A percentile compares a stretch with the other conserved stretches of the same genome.
phyloP scores from a whole-genome alignment of 2,113 vertebrate species.

The Hemicordylus capensis region DNA sequence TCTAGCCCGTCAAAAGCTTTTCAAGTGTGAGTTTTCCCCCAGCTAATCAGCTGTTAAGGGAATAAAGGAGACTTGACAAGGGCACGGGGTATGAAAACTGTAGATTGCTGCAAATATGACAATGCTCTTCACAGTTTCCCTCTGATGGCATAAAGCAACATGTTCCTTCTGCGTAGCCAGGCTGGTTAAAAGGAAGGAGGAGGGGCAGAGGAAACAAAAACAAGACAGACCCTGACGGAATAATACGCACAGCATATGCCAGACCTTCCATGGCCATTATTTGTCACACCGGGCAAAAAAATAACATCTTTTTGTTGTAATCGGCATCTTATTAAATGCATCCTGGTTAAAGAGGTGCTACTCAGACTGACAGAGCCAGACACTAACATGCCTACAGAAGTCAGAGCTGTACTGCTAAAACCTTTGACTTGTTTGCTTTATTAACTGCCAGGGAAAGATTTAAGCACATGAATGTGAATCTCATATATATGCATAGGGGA shows the following conservation, averaged over 20 bases:
- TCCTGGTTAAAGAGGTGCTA: constrained; percentile 12
- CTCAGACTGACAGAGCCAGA: constrained; percentile 1
- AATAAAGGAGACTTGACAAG: constrained; percentile 16
- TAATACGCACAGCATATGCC: not conserved
- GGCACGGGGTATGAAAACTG: not conserved
- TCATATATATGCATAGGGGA: too few relatives aligned
- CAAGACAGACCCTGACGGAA: constrained; percentile 7
- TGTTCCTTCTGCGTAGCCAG: not conserved
- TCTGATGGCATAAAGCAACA: not conserved
- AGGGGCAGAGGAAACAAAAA: not conserved
- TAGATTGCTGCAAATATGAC: not conserved
- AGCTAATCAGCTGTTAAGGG: constrained; percentile 1
- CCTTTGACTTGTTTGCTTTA: not conserved
- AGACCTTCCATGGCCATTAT: not conserved
- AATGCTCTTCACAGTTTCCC: not conserved
- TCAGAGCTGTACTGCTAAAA: not conserved
- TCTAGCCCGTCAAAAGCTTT: not conserved
- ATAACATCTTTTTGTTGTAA: not conserved
- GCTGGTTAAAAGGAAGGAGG: not conserved
- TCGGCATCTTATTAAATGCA: not conserved
- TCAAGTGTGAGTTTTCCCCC: not conserved
- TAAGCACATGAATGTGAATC: too few relatives aligned
- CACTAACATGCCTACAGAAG: constrained; percentile 13
- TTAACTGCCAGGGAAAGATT: not conserved
- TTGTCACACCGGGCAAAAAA: not conserved